These are phyloP conservation scores for Pharmacophagus antenor DNA, from an alignment of 2,888 invertebrate genomes.

Conservation along the genomic window DNA sequence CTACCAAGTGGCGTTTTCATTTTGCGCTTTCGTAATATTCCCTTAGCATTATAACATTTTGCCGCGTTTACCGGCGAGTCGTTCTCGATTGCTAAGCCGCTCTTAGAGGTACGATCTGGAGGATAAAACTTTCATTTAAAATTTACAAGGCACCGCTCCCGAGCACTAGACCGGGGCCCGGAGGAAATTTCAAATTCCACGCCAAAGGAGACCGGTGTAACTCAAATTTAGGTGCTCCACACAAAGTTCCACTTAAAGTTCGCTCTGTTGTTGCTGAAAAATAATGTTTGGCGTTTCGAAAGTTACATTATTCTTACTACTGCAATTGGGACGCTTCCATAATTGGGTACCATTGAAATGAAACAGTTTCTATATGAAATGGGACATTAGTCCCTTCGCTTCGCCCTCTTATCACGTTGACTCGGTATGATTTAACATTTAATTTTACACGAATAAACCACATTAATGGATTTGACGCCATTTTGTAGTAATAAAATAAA, in stretches of 20 bases:
- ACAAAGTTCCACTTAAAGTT: constrained; percentile 19
- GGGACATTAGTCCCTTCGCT: no score
- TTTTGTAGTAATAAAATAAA: no score
- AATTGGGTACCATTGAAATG: no score
- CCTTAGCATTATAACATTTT: constrained; percentile 29
- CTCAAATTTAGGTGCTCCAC: constrained; percentile 32
- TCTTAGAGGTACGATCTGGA: constrained; percentile 29
- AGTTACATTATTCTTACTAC: no score
- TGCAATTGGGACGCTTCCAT: no score
- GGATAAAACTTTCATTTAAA: constrained; percentile 37
- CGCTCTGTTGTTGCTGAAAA: background rate
- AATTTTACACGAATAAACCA: no score
- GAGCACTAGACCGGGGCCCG: constrained; percentile 27
- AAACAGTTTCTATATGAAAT: no score
- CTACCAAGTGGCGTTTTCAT: constrained; percentile 22
- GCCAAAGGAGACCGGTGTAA: constrained; percentile 34
- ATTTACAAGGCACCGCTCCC: constrained; percentile 32
- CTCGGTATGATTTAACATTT: no score
- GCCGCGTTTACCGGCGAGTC: constrained; percentile 28
- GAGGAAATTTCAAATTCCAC: constrained; percentile 35
- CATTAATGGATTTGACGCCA: no score
- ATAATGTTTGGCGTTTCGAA: background rate
- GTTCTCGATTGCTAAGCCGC: constrained; percentile 32
- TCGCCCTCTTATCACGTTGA: no score
- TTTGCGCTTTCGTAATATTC: constrained; percentile 22